Conservation (phyloP, 2,888 invertebrate species). For the Liposcelis brunnea region DNA sequence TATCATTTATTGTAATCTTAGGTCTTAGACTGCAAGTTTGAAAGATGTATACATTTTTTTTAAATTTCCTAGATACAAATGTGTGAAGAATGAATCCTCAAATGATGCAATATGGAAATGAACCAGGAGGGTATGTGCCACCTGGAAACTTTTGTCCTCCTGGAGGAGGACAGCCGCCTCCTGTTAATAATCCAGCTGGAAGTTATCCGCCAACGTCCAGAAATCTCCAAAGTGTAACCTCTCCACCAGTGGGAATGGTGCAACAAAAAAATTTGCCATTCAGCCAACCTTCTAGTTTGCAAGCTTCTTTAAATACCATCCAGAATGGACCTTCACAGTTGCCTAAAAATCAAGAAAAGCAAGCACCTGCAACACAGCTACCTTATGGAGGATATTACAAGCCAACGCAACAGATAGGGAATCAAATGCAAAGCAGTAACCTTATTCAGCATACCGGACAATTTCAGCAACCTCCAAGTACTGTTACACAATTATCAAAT, state of each 20-base stretch:
- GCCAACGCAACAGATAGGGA: constrained; percentile 3
- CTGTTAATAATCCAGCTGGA: constrained; percentile 9
- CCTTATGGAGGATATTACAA: no score
- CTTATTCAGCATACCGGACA: neutral
- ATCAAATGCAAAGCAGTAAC: constrained; percentile 8
- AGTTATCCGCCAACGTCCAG: constrained; percentile 12
- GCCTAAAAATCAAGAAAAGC: constrained; percentile 17
- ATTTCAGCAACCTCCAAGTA: constrained; percentile 4
- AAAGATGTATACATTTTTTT: constrained; percentile 6
- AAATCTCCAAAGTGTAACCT: constrained; percentile 10
- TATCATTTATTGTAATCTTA: no score
- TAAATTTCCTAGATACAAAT: constrained; percentile 11
- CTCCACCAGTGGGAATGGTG: constrained; percentile 5
- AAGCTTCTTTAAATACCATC: constrained; percentile 11
- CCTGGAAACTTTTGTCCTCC: constrained; percentile 6
- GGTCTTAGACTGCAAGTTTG: no score
- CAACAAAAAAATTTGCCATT: neutral
- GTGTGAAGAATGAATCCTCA: neutral
- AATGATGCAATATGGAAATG: constrained; percentile 1
- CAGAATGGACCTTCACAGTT: constrained; percentile 18
- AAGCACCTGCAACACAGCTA: no score
- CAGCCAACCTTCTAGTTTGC: constrained; percentile 2
- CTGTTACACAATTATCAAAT: constrained; percentile 20
- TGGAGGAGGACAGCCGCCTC: constrained; percentile 11
- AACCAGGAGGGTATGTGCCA: constrained; percentile 13